Conservation (phyloP, 2,888 invertebrate genomes). For the Antheraea assamensis region DNA sequence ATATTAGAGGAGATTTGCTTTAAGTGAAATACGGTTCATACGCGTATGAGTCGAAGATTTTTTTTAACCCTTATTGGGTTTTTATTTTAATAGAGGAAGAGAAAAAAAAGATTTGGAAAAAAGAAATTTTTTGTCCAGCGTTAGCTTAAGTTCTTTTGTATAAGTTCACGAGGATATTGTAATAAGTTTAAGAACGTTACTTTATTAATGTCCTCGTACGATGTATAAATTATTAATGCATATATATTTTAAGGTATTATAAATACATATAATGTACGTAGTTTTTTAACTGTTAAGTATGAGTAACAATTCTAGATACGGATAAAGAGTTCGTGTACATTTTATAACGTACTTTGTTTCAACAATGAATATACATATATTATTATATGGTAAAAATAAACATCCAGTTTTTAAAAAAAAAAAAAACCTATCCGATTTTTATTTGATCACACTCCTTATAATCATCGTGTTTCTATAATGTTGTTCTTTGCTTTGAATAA, state of each 20-base stretch:
- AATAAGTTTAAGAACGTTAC: conserved; percentile 6
- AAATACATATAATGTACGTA: conserved; percentile 81
- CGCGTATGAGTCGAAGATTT: conserved; percentile 54
- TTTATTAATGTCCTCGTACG: conserved; percentile 17
- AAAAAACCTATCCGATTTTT: conserved; percentile 75
- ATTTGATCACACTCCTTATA: conserved; percentile 30
- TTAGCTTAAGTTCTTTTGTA: conserved; percentile 58
- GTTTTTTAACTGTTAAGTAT: conserved; percentile 82
- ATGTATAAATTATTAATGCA: conserved; percentile 76
- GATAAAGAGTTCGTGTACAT: conserved; percentile 86
- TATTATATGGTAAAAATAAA: conserved; percentile 87
- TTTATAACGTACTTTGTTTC: conserved; percentile 89
- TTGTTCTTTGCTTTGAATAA: too few relatives aligned
- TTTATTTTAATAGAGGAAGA: conserved; percentile 47
- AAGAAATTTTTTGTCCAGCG: conserved; percentile 56
- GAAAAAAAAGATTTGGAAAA: conserved; percentile 28
- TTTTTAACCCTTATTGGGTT: conserved; percentile 54
- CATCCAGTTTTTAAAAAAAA: conserved; percentile 85
- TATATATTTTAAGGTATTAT: conserved; percentile 70
- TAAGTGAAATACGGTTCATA: conserved; percentile 23
- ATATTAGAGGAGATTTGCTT: conserved; percentile 63
- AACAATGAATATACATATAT: conserved; percentile 86
- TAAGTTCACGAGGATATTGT: conserved; percentile 12
- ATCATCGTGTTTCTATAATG: not conserved
- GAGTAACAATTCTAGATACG: conserved; percentile 76